Evolutionary conservation across 2,113 vertebrate genomes (phyloP).

Genomic region (Saimiri boliviensis): DNA sequence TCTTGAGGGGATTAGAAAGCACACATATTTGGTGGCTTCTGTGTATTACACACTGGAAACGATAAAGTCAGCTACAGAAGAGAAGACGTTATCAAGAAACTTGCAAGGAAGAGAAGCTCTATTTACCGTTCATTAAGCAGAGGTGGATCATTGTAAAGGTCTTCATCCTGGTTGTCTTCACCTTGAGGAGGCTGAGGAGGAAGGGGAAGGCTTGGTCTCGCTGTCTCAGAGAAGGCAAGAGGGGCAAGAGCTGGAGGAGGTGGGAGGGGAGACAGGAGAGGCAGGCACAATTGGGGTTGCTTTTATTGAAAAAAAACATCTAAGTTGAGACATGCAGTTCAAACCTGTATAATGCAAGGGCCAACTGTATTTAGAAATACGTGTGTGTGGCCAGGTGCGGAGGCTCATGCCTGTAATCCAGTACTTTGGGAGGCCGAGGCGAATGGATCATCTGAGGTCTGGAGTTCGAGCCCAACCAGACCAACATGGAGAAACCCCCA

Average conservation of each 20-base stretch:
- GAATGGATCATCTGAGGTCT: too few species aligned
- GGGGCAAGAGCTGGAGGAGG: background rate
- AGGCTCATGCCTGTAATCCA: too few species aligned
- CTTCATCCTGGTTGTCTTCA: background rate
- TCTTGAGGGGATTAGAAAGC: background rate
- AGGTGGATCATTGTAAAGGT: background rate
- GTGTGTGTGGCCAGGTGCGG: too few species aligned
- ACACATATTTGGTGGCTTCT: background rate
- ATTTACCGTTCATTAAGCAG: background rate
- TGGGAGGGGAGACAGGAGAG: too few species aligned
- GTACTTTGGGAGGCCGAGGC: too few species aligned
- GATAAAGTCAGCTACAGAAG: background rate
- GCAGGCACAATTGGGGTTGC: too few species aligned
- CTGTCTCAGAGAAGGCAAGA: background rate
- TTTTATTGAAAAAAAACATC: too few species aligned
- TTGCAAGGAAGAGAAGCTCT: too few species aligned
- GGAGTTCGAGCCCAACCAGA: too few species aligned
- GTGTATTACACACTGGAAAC: background rate
- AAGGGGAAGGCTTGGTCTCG: background rate
- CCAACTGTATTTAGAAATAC: too few species aligned
- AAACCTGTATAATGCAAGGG: background rate
- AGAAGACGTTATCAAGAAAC: background rate
- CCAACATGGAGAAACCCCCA: too few species aligned
- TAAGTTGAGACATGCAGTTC: background rate
- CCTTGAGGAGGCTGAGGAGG: background rate